Base-by-base conservation (phyloP, 1,140 invertebrate species). In the Dreissena polymorpha region DNA sequence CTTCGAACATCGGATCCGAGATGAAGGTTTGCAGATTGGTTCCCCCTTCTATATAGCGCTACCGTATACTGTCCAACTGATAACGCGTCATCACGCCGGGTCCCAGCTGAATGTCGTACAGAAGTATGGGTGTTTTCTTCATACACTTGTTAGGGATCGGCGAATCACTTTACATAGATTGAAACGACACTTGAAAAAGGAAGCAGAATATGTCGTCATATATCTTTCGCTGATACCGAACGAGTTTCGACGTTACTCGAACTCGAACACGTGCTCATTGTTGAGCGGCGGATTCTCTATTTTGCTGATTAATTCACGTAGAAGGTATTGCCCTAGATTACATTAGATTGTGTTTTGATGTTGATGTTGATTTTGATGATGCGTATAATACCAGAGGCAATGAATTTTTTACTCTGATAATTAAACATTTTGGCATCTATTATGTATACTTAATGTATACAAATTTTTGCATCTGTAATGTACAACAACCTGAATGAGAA, bases 91-190 rank as follows among this genome's bases (percentile, higher is more conserved):
- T 86, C 23, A 84, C 64, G 18, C 90, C 90, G 0, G 90, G 88
- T 2, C 89, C 90, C 0, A 91, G 84, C 16, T 89, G 90, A 65
- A 91, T 90, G n/a, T 87, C 89, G 67, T 91, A 90, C 3, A 91
- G 67, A 10, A 91, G 81, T 18, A 89, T 80, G 0, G 89, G 90
- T 10, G 90, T 80, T 39, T 88, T 88, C 60, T 88, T 87, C 60
- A 86, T 85, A 64, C 83, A 86, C 0, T 83, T 76, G 23, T 87
- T 85, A 3, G 90, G 87, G 51, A 91, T 84, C 21, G 83, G 75
- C 2, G 73, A 74, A n/a, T 88, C 85, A 29, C 86, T 85, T 74
- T 89, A 91, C 14, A 91, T 83, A 6, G 89, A 84, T 13, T 81
- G 79, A 14, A 89, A 83, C 10, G 76, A 87, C 8, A 91, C 60